Base-by-base conservation (phyloP, 1,140 invertebrate species). In the Hylyphantes graminicola region DNA sequence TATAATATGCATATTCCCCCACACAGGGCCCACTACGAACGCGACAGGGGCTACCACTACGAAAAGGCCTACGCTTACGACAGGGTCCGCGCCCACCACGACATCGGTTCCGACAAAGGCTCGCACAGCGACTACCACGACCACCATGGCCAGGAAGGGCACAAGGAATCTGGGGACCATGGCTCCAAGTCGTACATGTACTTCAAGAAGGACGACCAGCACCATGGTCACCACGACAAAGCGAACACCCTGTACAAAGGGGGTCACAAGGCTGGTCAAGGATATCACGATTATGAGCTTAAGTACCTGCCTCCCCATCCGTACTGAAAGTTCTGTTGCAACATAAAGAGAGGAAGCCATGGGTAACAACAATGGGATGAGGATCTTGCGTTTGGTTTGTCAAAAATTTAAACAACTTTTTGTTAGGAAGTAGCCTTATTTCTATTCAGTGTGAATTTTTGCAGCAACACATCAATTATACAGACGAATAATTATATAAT, bases 21-120 rank as follows among this genome's bases (percentile, higher is more conserved):
- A 55, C 50, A 9, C 76, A 85, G 80, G 53, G 85, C 21, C 17
- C 57, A 77, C 15, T 81, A 87, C 70, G 73, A 83, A 17, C 68
- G 87, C 11, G 86, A 87, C 55, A 61, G 87, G 15, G 87, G 87
- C 8, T 87, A 87, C 72, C 87, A 87, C 48, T 87, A 87, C 74
- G 87, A 87, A 57, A 87, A 87, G 73, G 86, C 86, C 50, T 87
- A 87, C 75, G 85, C 86, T n/a, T 87, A 86, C 63, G 87, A 87
- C 70, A 85, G 87, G 65, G 72, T 86, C n/a, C 19, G 80, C 35
- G 86, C 87, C 5, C 50, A 63, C n/a, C 63, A 83, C 50, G 85
- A 86, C 53, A 78, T 85, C 59, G 85, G 76, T n/a, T 50, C 61
- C 17, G 53, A 63, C 54, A 80, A 77, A 64, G 84, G 70, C 13